Evolutionary conservation across 2,888 invertebrate species (phyloP).

Genomic region (Polyommatus icarus): DNA sequence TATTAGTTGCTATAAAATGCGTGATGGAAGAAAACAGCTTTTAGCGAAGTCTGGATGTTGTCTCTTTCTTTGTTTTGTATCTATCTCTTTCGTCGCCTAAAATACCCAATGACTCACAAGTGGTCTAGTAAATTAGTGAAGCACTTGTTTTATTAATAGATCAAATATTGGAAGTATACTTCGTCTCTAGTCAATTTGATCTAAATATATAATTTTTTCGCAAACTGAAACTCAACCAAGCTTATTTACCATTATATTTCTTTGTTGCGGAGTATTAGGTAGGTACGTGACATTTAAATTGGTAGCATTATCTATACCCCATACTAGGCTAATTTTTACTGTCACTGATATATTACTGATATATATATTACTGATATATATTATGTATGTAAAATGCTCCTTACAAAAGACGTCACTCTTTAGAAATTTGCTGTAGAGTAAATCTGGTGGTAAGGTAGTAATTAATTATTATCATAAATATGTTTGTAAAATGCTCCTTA

Average conservation of each 20-base stretch:
- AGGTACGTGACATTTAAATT: too few relatives aligned
- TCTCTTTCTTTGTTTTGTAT: slow-evolving; percentile 1
- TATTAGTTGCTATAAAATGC: not conserved
- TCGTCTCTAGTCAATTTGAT: not conserved
- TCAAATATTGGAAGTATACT: not conserved
- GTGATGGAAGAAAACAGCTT: not conserved
- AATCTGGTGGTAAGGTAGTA: not conserved
- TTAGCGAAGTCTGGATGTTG: not conserved
- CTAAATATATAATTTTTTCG: not conserved
- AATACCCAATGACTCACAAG: slow-evolving; percentile 8
- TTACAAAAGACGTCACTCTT: not conserved
- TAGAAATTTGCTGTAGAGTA: not conserved
- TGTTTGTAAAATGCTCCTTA: not conserved
- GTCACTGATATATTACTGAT: too few relatives aligned
- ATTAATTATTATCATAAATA: not conserved
- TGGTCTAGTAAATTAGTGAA: slow-evolving; percentile 2
- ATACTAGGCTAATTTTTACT: too few relatives aligned
- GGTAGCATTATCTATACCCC: too few relatives aligned
- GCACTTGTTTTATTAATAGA: not conserved
- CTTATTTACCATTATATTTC: too few relatives aligned
- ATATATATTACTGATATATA: too few relatives aligned
- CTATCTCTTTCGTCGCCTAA: not conserved
- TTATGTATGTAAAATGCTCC: too few relatives aligned
- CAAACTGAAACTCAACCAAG: not conserved
- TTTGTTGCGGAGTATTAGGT: too few relatives aligned